These are phyloP conservation scores for Halcyon leucocephala DNA, from an alignment of 2,797 vertebrate species.

Conservation along the genomic window DNA sequence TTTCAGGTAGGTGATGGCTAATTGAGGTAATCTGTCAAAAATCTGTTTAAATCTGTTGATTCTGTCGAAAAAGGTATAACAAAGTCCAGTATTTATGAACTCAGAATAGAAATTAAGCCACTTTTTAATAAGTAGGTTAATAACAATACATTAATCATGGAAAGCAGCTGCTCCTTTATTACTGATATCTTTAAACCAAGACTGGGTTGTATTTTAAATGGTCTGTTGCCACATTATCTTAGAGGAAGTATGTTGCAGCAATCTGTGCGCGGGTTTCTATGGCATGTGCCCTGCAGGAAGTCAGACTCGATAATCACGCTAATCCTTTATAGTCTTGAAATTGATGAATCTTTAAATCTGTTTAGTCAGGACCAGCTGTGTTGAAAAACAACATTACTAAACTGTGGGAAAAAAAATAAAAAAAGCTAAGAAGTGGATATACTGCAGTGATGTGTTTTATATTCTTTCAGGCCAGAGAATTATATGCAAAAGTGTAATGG, in stretches of 20 bases:
- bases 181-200: slow-evolving; percentile 13
- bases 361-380: slow-evolving; percentile 64
- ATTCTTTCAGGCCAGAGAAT: neutral
- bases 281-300: slow-evolving; percentile 50
- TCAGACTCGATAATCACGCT: slow-evolving; percentile 50
- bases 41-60: neutral
- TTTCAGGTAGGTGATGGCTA: neutral
- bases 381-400: slow-evolving; percentile 41
- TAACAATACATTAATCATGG: neutral
- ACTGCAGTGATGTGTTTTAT: neutral
- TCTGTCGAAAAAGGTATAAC: neutral
- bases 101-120: neutral
- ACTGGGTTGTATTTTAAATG: neutral
- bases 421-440: neutral
- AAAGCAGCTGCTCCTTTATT: neutral
- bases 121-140: neutral
- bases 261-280: slow-evolving; percentile 20
- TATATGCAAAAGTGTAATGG: neutral
- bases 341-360: slow-evolving; percentile 66
- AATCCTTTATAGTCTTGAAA: slow-evolving; percentile 61
- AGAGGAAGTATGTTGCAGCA: neutral
- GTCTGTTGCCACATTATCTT: slow-evolving; percentile 3
- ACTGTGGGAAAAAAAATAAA: neutral
- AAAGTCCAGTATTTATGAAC: neutral
- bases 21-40: neutral